phyloP scores from a whole-genome alignment of 2,113 vertebrate species.

The Sialia sialis region DNA sequence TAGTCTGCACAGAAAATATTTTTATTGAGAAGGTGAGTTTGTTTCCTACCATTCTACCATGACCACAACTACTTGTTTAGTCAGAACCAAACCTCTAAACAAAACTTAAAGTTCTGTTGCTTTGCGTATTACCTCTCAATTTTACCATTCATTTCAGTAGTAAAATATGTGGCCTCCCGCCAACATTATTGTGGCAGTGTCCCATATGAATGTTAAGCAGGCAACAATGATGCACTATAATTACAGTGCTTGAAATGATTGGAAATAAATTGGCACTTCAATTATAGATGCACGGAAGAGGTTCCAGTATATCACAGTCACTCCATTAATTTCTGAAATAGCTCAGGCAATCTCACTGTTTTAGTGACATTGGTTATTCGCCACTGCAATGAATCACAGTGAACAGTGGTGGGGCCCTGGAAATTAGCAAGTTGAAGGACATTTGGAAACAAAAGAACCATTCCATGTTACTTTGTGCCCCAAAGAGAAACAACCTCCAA shows the following conservation, averaged over 20 bases:
- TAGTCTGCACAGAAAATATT: not conserved
- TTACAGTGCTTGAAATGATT: slow-evolving; percentile 81
- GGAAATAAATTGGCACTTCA: slow-evolving; percentile 80
- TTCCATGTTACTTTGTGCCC: not conserved
- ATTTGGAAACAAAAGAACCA: not conserved
- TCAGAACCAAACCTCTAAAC: slow-evolving; percentile 27
- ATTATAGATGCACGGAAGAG: slow-evolving; percentile 78
- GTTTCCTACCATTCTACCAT: not conserved
- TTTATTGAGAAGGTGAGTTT: not conserved
- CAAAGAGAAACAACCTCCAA: not conserved
- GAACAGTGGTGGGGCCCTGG: not conserved
- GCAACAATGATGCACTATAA: slow-evolving; percentile 75
- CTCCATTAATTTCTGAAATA: slow-evolving; percentile 80
- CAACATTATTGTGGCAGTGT: slow-evolving; percentile 64
- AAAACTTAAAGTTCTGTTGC: slow-evolving; percentile 31
- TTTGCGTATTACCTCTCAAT: slow-evolving; percentile 43
- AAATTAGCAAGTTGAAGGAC: slow-evolving; percentile 68
- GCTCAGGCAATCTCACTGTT: slow-evolving; percentile 67
- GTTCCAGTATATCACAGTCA: slow-evolving; percentile 72
- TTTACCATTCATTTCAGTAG: slow-evolving; percentile 46
- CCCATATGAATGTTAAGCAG: slow-evolving; percentile 75
- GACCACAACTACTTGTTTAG: not conserved
- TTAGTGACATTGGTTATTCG: slow-evolving; percentile 64
- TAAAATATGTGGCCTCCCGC: slow-evolving; percentile 63
- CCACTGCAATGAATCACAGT: slow-evolving; percentile 59